Base-by-base conservation (phyloP, 2,797 vertebrate species). In the Characodon lateralis region DNA sequence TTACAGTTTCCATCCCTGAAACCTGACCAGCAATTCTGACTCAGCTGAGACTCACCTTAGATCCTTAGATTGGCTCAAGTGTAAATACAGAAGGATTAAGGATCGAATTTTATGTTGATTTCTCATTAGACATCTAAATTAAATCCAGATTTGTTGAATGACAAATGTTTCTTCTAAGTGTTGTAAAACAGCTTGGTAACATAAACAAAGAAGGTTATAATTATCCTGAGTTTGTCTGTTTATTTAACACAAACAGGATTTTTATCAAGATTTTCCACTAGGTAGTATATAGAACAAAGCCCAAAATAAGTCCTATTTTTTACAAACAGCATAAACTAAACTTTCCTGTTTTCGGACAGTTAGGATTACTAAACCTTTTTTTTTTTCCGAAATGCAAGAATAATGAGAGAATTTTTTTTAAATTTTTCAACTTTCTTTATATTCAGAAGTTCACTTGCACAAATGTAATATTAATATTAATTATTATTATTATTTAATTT, bases 31-130 rank as follows among this genome's bases (percentile, higher is more conserved):
- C 2, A 41, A 39, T 9, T 22, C 9, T 39, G 61, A 65, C 16
- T 65, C 18, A 65, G 31, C 8, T 6, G 31, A 18, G 9, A 65
- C 20, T 39, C 80, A 83, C 69, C 83, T 43, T 16, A 31, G 80
- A 77, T 77, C 72, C 66, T 28, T 26, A 22, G 2, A 39, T 10
- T 39, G 31, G 10, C 31, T 65, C 7, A 41, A 24, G 35, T 24
- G 22, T 66, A 41, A 55, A 41, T 66, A 22, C 20, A 2, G 39
- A 24, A 66, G 39, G 31, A 20, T 24, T 41, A 10, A 10, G 18
- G 5, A 18, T 10, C 31, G 20, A 8, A 28, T 31, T 61, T 61
- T 61, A 61, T 6, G 28, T 61, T 7, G 28, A 31, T 61, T 31
- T 18, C 16, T 61, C 31, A 59, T 28, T 28, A 39, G 31, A 65